Conservation (phyloP, 2,888 invertebrate genomes). For the Mesorhabditis spiculigera region DNA sequence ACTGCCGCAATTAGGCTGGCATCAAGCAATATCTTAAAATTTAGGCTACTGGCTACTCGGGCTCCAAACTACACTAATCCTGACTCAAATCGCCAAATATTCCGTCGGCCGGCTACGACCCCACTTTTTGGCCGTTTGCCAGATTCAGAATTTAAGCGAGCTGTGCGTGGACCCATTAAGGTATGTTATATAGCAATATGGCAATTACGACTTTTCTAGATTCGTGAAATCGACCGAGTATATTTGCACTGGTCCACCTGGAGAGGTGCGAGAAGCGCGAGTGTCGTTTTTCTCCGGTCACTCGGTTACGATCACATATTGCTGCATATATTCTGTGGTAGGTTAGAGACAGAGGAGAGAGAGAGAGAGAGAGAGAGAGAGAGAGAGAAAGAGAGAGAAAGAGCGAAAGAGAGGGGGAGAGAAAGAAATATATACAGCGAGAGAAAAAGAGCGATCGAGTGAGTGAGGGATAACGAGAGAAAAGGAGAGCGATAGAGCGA, state of each 20-base stretch:
- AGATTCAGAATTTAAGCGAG: conserved; percentile 38
- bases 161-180: not conserved
- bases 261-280: conserved; percentile 29
- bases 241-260: conserved; percentile 27
- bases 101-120: conserved; percentile 82
- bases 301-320: conserved; percentile 35
- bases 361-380: not conserved
- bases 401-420: too few species aligned
- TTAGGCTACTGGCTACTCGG: conserved; percentile 40
- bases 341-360: conserved; percentile 5
- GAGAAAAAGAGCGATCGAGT: too few species aligned
- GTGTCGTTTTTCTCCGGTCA: conserved; percentile 47
- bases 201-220: conserved; percentile 3
- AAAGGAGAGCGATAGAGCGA: not conserved
- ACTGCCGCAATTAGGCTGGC: too few species aligned
- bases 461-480: too few species aligned
- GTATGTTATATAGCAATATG: not conserved
- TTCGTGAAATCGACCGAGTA: conserved; percentile 14
- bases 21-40: not conserved
- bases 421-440: too few species aligned
- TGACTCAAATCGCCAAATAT: conserved; percentile 70
- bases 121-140: conserved; percentile 85
- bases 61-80: conserved; percentile 26
- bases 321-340: conserved; percentile 34
- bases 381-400: too few species aligned